Evolutionary conservation across 92 coral and sea anemone genomes (phyloP), one percentile per base, ranked within the genome.

Genomic region (Ricordea florida): DNA sequence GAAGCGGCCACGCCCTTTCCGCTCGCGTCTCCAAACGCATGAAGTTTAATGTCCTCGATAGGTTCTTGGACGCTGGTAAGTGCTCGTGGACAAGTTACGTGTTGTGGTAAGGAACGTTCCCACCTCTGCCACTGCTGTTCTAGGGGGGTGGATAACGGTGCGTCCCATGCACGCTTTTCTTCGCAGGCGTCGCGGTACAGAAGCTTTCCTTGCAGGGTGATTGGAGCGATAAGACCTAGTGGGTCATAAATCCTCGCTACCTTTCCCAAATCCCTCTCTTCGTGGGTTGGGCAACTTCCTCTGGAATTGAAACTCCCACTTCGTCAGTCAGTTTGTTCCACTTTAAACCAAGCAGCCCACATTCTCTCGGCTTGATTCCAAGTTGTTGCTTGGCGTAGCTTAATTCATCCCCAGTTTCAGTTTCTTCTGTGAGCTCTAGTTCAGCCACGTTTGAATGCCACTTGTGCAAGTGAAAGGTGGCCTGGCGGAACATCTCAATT

Each of bases 1-100:
- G 87, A 57, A 13, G 87, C 83, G 18, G 62, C 84, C 3, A 86
- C 80, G 8, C 80, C 83, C 48, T 65, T 45, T 16, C 79, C 79
- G 7, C 87, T 79, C 0, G 87, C 78, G 63, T 74, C 86, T 49
- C 90, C 90, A 53, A 85, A 71, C 29, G 68, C 85, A 61, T 84
- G 85, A 3, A 77, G 84, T 1, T 47, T 30, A 21, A 69, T 63
- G 22, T 26, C 36, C 40, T 68, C 68, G 10, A 78, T 69, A 4
- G 75, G 75, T 46, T 81, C 57, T 28, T 26, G 53, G 45, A 11
- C 62, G 11, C 58, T 36, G 4, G 65, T 78, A 15, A 81, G 74
- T 37, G 66, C 16, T 61, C 81, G 17, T 11, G 68, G 74, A 7
- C 53, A 46, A 14, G 13, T 23, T 0, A 72, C 41, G 24, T 48